A percentile compares a stretch with the other conserved stretches of the same genome.
Conservation (phyloP, 2,797 vertebrate genomes). For the Clamator glandarius region DNA sequence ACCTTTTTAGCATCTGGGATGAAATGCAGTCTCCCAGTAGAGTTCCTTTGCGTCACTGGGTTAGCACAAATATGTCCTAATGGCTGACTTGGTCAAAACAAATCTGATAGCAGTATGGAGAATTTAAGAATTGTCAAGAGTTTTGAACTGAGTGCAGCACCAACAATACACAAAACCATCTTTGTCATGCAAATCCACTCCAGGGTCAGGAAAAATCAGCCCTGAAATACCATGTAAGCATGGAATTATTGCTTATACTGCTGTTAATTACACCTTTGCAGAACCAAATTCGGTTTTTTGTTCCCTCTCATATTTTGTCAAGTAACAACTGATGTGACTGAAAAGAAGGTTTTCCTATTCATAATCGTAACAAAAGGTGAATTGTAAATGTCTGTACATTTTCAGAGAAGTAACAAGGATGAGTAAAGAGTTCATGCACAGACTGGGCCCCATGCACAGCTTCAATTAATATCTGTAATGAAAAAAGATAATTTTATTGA, state of each 20-base stretch:
- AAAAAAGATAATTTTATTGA: background rate
- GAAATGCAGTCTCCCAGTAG: background rate
- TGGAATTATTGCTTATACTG: background rate
- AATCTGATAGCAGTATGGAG: background rate
- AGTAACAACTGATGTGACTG: background rate
- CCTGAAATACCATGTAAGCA: background rate
- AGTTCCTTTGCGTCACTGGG: background rate
- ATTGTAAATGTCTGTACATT: background rate
- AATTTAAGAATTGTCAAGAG: background rate
- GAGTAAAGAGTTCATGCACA: conserved; percentile 30
- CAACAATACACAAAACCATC: background rate
- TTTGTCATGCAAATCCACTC: background rate
- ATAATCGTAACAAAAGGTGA: background rate
- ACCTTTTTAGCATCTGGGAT: background rate
- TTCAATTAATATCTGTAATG: conserved; percentile 14
- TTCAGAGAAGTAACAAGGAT: background rate
- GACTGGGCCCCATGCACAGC: background rate
- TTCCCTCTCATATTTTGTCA: background rate
- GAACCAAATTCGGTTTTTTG: background rate
- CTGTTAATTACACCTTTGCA: background rate
- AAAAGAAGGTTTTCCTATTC: background rate
- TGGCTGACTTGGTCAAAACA: background rate
- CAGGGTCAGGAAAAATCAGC: background rate
- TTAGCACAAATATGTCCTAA: background rate
- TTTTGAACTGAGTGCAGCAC: background rate